A percentile compares a stretch with the other conserved stretches of the same genome.
Conservation (phyloP, 2,888 invertebrate genomes). For the Siphonodentalium dalli region DNA sequence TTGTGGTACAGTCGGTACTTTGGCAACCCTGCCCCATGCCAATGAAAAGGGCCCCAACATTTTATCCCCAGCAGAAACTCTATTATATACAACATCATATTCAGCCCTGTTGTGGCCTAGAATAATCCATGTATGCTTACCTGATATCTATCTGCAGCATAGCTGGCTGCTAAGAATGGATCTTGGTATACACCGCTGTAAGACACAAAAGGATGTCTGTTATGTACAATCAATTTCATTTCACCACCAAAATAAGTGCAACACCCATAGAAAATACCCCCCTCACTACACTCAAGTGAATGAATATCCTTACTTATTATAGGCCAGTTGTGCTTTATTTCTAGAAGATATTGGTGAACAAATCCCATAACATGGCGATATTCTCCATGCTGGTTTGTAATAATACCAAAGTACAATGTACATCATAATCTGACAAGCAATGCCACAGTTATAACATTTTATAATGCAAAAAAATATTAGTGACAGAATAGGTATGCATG, state of each 20-base stretch:
- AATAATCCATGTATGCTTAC: constrained; percentile 30
- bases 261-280: neutral
- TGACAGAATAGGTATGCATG: neutral
- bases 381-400: too few species aligned
- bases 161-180: constrained; percentile 80
- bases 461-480: neutral
- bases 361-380: too few species aligned
- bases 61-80: too few species aligned
- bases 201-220: constrained; percentile 28
- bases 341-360: too few species aligned
- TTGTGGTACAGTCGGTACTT: too few species aligned
- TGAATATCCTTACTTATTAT: neutral
- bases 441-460: neutral
- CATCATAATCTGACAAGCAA: too few species aligned
- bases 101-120: too few species aligned
- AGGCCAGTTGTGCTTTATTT: too few species aligned
- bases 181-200: constrained; percentile 90
- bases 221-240: constrained; percentile 7
- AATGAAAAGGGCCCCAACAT: neutral
- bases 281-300: neutral
- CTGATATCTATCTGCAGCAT: constrained; percentile 56
- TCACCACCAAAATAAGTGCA: neutral
- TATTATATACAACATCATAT: too few species aligned
- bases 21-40: neutral
- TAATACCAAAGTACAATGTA: too few species aligned